These are phyloP conservation scores for Leptodirus hochenwartii DNA, from an alignment of 2,888 invertebrate genomes.

Conservation along the genomic window DNA sequence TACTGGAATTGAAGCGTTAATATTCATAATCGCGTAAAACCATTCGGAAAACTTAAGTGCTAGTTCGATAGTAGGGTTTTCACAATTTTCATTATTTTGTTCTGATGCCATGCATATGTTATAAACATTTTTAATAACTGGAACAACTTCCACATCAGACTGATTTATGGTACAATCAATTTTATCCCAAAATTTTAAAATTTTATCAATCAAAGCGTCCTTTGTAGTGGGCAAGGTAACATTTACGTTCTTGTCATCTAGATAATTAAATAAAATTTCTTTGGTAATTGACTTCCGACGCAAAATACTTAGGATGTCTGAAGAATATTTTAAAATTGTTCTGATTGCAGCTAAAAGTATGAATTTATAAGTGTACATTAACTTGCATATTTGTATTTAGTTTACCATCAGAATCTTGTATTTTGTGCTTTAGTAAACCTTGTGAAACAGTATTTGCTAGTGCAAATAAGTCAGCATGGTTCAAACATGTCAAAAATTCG, in stretches of 20 bases:
- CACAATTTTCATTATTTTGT: not conserved
- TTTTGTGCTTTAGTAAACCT: too few species aligned
- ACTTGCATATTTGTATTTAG: too few species aligned
- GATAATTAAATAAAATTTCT: slow-evolving; percentile 34
- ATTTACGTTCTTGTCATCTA: slow-evolving; percentile 28
- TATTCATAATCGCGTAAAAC: slow-evolving; percentile 34
- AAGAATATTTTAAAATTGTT: slow-evolving; percentile 31
- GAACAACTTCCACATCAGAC: not conserved
- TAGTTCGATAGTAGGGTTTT: slow-evolving; percentile 24
- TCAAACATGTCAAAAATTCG: too few species aligned
- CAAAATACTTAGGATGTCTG: slow-evolving; percentile 28
- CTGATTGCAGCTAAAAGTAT: slow-evolving; percentile 34
- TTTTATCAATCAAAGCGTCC: slow-evolving; percentile 28
- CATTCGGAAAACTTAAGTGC: slow-evolving; percentile 37
- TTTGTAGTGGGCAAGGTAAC: slow-evolving; percentile 32
- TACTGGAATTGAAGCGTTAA: slow-evolving; percentile 23
- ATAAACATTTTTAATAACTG: not conserved
- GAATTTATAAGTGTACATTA: too few species aligned
- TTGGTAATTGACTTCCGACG: slow-evolving; percentile 32
- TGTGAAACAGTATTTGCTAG: too few species aligned
- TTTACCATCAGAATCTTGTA: too few species aligned
- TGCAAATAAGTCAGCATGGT: too few species aligned
- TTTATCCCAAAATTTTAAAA: slow-evolving; percentile 28
- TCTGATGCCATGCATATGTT: not conserved
- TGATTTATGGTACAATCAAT: not conserved